These are phyloP conservation scores for Plotosus lineatus DNA, from an alignment of 2,113 vertebrate species.

Conservation along the genomic window DNA sequence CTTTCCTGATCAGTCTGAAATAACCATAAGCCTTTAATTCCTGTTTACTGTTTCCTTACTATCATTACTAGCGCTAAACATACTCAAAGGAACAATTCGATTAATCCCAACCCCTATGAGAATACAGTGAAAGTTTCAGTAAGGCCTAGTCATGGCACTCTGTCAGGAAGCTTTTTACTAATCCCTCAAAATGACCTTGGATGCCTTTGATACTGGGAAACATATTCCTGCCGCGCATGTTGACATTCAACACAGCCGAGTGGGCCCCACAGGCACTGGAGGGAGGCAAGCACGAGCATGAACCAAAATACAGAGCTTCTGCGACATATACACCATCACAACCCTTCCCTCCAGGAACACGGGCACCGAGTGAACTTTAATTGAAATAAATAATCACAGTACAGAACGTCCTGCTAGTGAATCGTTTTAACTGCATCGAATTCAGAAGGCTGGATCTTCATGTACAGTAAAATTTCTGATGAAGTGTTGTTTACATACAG, in stretches of 20 bases:
- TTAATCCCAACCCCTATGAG: conserved; percentile 22
- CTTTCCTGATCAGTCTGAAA: background rate
- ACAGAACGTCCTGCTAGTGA: background rate
- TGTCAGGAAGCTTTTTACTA: conserved; percentile 46
- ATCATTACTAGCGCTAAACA: background rate
- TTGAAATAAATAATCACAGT: background rate
- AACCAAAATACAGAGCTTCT: conserved; percentile 60
- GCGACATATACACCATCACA: conserved; percentile 26
- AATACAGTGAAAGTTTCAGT: conserved; percentile 23
- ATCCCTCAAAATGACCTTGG: conserved; percentile 65
- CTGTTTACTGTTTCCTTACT: conserved; percentile 9
- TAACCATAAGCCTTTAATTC: background rate
- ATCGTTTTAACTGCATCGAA: background rate
- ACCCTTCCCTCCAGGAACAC: conserved; percentile 37
- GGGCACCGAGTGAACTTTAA: conserved; percentile 1
- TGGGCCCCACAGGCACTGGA: conserved; percentile 70
- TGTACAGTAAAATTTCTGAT: background rate
- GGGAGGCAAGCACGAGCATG: conserved; percentile 70
- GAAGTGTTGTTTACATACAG: background rate
- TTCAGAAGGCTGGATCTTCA: background rate
- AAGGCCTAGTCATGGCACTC: background rate
- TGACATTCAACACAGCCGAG: conserved; percentile 72
- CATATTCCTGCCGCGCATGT: conserved; percentile 66
- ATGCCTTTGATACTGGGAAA: conserved; percentile 60
- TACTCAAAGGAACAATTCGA: conserved; percentile 24